Percentiles rank a stretch among this genome's conserved stretches.
phyloP scores from a whole-genome alignment of 2,113 vertebrate genomes.

The Grammomys surdaster region DNA sequence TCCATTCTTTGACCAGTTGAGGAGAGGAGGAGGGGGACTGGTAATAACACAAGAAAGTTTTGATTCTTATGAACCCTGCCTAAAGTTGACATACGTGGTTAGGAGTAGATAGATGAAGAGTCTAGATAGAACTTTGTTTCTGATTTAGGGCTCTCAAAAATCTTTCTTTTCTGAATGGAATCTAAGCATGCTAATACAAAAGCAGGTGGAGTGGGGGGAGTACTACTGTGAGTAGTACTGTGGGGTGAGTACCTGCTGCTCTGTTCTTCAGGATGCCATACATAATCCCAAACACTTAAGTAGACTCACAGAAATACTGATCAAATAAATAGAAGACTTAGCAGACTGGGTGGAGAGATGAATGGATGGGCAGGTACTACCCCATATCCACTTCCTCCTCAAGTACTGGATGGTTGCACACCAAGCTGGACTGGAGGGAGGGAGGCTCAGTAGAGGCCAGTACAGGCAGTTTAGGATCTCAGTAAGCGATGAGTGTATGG shows the following conservation, averaged over 20 bases:
- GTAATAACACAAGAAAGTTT: conserved; percentile 34
- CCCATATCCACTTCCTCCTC: too few relatives aligned
- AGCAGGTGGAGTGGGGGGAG: neutral
- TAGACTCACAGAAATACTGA: neutral
- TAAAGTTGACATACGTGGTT: neutral
- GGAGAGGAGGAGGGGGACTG: neutral
- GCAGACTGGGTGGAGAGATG: neutral
- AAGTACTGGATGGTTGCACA: too few relatives aligned
- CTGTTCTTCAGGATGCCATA: neutral
- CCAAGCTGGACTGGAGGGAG: too few relatives aligned
- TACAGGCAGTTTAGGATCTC: too few relatives aligned
- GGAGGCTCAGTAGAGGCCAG: too few relatives aligned
- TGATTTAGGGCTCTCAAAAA: neutral
- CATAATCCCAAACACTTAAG: neutral
- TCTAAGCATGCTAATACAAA: conserved; percentile 35
- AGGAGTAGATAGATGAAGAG: neutral
- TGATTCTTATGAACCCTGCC: neutral
- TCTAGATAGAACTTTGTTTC: neutral
- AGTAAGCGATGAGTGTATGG: too few relatives aligned
- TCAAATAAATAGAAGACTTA: neutral
- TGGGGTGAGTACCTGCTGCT: neutral
- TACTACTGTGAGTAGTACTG: neutral
- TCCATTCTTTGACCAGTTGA: conserved; percentile 2
- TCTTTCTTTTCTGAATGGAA: neutral
- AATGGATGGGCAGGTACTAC: neutral